Percentiles rank a stretch among this genome's conserved stretches.
phyloP scores from a whole-genome alignment of 2,113 vertebrate species.

The Accipiter virgatus region DNA sequence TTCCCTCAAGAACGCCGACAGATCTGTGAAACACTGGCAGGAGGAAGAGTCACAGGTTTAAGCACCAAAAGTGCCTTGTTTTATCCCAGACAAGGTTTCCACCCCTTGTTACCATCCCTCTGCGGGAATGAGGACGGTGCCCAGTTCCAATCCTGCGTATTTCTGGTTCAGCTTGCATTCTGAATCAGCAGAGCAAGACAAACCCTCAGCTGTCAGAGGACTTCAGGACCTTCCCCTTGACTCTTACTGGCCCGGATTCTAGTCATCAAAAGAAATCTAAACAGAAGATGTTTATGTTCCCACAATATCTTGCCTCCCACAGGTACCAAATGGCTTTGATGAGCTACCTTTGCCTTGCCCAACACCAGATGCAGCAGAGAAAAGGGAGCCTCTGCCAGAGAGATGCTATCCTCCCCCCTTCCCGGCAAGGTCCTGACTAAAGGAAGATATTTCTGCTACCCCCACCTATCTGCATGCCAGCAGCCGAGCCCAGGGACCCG shows the following conservation, averaged over 20 bases:
- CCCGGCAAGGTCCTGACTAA: rapidly evolving
- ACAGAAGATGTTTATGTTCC: background rate
- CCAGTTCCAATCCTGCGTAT: rapidly evolving
- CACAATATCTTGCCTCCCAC: background rate
- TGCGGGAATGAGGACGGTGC: rapidly evolving
- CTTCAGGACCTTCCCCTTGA: background rate
- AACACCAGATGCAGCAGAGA: background rate
- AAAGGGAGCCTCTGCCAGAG: background rate
- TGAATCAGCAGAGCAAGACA: background rate
- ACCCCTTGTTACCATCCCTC: background rate
- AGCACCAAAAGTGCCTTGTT: rapidly evolving
- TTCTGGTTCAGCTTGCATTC: background rate
- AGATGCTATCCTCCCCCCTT: background rate
- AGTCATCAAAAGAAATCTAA: background rate
- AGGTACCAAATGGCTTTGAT: background rate
- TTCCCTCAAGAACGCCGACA: too few species aligned
- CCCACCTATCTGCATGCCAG: rapidly evolving
- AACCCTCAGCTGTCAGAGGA: background rate
- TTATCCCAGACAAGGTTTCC: background rate
- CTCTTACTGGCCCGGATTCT: rapidly evolving
- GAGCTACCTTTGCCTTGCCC: background rate
- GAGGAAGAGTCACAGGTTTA: rapidly evolving
- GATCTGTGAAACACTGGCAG: rapidly evolving
- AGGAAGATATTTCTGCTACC: background rate
- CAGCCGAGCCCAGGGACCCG: rapidly evolving